Percentiles rank a stretch among this genome's conserved stretches.
These are phyloP conservation scores for Palythoa grandiflora DNA, from an alignment of 92 coral and sea anemone genomes.

Conservation along the genomic window DNA sequence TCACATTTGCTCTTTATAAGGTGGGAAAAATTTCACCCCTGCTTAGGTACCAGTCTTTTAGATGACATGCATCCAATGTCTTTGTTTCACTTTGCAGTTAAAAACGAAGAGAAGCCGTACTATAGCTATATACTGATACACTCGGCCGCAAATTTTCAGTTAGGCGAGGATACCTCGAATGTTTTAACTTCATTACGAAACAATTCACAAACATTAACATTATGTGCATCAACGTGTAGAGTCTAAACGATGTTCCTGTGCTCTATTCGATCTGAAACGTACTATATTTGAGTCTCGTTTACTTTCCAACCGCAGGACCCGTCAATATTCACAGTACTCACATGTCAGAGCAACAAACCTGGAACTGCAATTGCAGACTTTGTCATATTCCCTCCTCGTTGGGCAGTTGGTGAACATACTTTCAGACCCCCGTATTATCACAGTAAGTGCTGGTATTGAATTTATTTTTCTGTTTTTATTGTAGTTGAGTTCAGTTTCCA, in stretches of 20 bases:
- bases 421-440: constrained; percentile 98
- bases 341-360: constrained; percentile 92
- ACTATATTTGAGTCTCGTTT: not conserved
- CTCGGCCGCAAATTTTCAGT: no score
- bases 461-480: no score
- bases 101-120: no score
- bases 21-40: no score
- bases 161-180: no score
- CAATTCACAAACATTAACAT: not conserved
- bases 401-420: constrained; percentile 95
- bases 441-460: constrained; percentile 65
- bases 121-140: no score
- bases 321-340: constrained; percentile 92
- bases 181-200: not conserved
- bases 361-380: constrained; percentile 98
- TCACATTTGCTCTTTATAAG: no score
- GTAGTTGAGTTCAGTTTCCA: no score
- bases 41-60: no score
- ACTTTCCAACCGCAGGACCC: constrained; percentile 77
- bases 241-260: not conserved
- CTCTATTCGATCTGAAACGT: not conserved
- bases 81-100: no score
- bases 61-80: no score
- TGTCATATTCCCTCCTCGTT: constrained; percentile 97
- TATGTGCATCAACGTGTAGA: not conserved